Percentiles rank a stretch among this genome's conserved stretches.
phyloP scores from a whole-genome alignment of 2,113 vertebrate species.

The Archilochus colubris region DNA sequence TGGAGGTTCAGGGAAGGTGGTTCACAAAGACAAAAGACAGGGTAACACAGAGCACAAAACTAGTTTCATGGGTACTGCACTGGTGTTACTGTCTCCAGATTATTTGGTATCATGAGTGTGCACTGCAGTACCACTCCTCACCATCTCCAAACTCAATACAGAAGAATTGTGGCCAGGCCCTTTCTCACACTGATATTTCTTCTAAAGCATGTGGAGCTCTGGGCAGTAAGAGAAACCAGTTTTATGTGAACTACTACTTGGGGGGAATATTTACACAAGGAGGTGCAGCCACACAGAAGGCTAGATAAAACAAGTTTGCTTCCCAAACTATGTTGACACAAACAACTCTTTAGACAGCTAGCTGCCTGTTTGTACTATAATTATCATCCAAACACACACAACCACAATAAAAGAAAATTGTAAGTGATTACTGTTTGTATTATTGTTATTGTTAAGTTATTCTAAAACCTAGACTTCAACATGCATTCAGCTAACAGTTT shows the following conservation, averaged over 20 bases:
- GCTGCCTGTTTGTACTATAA: not conserved
- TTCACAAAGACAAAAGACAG: not conserved
- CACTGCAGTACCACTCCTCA: fast-evolving
- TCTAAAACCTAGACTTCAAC: not conserved
- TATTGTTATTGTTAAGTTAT: not conserved
- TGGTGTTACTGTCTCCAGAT: not conserved
- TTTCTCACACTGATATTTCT: not conserved
- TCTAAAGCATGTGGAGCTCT: not conserved
- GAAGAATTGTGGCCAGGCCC: not conserved
- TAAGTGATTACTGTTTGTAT: not conserved
- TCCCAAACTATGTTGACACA: not conserved
- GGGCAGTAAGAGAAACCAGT: not conserved
- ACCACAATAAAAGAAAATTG: not conserved
- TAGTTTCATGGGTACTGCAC: not conserved
- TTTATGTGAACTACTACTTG: not conserved
- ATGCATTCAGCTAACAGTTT: not conserved
- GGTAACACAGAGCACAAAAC: not conserved
- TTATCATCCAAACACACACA: not conserved
- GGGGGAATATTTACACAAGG: not conserved
- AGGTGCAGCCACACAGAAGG: not conserved
- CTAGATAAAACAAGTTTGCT: not conserved
- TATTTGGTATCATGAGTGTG: not conserved
- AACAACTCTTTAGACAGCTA: not conserved
- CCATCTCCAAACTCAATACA: not conserved
- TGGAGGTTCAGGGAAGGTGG: not conserved